Percentiles rank a stretch among this genome's conserved stretches.
Conservation (phyloP, 2,888 invertebrate species). For the Agonopterix subpropinquella region DNA sequence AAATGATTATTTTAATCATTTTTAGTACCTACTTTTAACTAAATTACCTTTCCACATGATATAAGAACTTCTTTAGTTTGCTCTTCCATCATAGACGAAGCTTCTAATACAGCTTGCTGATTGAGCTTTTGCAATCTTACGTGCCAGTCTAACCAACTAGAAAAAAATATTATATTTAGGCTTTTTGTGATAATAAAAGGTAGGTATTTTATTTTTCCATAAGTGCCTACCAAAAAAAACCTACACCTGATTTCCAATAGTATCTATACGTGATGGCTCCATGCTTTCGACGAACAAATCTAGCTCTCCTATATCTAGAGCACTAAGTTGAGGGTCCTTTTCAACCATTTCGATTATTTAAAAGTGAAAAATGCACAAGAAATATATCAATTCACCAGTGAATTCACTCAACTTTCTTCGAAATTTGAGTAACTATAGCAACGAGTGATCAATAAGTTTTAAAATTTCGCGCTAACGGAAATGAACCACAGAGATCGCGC, state of each 20-base stretch:
- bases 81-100: conserved; percentile 86
- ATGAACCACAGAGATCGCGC: neutral
- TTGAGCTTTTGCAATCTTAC: conserved; percentile 89
- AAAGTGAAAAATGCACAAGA: neutral
- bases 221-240: conserved; percentile 10
- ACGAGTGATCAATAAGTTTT: conserved; percentile 26
- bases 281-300: conserved; percentile 85
- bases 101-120: conserved; percentile 91
- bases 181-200: neutral
- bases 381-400: too few species aligned
- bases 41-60: conserved; percentile 78
- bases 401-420: too few species aligned
- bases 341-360: conserved; percentile 58
- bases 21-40: too few species aligned
- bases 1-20: too few species aligned
- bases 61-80: conserved; percentile 89
- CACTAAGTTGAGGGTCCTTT: conserved; percentile 62
- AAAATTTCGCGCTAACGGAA: conserved; percentile 17
- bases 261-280: conserved; percentile 77
- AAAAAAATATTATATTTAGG: conserved; percentile 2
- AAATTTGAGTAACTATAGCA: conserved; percentile 26
- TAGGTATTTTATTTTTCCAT: too few species aligned
- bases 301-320: conserved; percentile 81
- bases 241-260: conserved; percentile 78
- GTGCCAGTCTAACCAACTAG: conserved; percentile 88